These are phyloP conservation scores for Myotis vivesi DNA, from an alignment of 2,797 vertebrate species.

Conservation along the genomic window DNA sequence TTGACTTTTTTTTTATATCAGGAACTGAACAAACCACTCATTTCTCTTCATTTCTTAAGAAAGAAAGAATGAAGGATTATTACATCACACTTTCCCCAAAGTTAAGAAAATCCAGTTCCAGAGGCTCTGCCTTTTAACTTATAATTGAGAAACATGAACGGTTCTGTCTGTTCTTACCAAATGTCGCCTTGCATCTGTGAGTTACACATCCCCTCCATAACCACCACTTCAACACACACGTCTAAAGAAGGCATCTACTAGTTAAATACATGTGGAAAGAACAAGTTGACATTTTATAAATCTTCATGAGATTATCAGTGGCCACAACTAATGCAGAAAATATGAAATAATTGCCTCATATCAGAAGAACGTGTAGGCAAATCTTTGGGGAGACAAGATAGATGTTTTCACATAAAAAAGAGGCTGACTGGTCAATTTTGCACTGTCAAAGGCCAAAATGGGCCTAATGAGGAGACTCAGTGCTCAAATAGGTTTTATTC, in stretches of 20 bases:
- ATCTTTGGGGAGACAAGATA: neutral
- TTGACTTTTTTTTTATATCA: constrained; percentile 61
- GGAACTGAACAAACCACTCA: constrained; percentile 55
- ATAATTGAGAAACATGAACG: constrained; percentile 51
- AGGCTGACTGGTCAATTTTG: neutral
- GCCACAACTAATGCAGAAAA: constrained; percentile 53
- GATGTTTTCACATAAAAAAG: constrained; percentile 13
- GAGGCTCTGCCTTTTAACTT: constrained; percentile 62
- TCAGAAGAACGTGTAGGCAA: constrained; percentile 26
- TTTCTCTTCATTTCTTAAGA: constrained; percentile 77
- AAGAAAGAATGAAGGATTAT: constrained; percentile 75
- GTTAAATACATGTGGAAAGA: constrained; percentile 28
- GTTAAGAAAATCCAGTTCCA: constrained; percentile 67
- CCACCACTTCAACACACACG: neutral
- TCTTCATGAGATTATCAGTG: constrained; percentile 40
- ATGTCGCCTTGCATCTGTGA: constrained; percentile 43
- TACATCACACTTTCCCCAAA: constrained; percentile 78
- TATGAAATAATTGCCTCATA: constrained; percentile 53
- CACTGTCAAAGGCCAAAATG: neutral
- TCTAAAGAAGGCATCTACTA: neutral
- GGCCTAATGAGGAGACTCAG: neutral
- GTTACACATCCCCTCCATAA: neutral
- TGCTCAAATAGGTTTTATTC: neutral
- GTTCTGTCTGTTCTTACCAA: constrained; percentile 40
- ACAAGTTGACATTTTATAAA: constrained; percentile 37